These are phyloP conservation scores for Rhincodon typus DNA, from an alignment of 2,797 vertebrate species.

Conservation along the genomic window DNA sequence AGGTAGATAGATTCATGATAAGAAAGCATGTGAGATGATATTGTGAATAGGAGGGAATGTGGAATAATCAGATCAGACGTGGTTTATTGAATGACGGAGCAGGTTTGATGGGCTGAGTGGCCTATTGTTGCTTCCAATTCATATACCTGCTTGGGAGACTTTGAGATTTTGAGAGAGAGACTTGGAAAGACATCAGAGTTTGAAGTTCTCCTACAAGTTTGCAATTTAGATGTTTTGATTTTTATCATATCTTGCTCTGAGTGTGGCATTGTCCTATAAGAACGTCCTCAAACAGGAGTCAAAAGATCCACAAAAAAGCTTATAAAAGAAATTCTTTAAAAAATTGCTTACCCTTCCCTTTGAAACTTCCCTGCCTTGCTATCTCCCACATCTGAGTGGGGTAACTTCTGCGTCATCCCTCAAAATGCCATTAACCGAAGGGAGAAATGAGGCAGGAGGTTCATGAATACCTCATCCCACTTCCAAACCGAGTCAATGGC, in stretches of 20 bases:
- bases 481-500: not conserved
- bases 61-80: too few species aligned
- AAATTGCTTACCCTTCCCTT: not conserved
- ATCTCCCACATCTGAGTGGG: not conserved
- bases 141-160: too few species aligned
- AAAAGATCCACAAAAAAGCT: not conserved
- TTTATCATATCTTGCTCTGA: not conserved
- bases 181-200: too few species aligned
- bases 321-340: not conserved
- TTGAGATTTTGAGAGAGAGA: too few species aligned
- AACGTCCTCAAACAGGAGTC: not conserved
- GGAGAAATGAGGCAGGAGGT: not conserved
- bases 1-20: too few species aligned
- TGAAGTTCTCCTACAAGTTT: too few species aligned
- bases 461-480: not conserved
- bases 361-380: not conserved
- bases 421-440: not conserved
- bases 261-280: not conserved
- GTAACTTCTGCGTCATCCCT: not conserved
- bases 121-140: too few species aligned
- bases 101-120: too few species aligned
- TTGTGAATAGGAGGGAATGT: too few species aligned
- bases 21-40: too few species aligned
- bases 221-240: too few species aligned
- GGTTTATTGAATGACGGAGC: too few species aligned